Conservation (phyloP, 2,797 vertebrate genomes). For the Alauda arvensis region DNA sequence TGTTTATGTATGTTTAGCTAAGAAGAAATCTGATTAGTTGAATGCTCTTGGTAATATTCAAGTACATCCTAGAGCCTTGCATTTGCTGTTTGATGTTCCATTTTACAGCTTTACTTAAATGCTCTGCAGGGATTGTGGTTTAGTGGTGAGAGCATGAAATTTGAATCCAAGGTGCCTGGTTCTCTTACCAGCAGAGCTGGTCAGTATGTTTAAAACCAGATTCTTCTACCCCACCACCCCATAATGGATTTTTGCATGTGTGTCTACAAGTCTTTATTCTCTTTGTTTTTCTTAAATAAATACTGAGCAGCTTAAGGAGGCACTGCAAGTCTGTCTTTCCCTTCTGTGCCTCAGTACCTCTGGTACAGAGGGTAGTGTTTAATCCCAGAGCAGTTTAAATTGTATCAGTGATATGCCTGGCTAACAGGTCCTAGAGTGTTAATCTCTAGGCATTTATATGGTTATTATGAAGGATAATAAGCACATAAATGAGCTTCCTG, state of each 20-base stretch:
- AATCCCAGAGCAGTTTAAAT: not conserved
- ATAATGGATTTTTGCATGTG: not conserved
- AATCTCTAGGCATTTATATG: not conserved
- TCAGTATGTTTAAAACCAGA: constrained; percentile 17
- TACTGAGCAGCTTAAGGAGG: not conserved
- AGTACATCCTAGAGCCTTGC: not conserved
- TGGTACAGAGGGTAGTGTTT: not conserved
- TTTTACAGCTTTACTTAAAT: constrained; percentile 58
- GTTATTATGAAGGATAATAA: constrained; percentile 1
- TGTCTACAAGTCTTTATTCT: not conserved
- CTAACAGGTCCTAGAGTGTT: not conserved
- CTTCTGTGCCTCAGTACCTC: not conserved
- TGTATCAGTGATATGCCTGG: not conserved
- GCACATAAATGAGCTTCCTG: constrained; percentile 5
- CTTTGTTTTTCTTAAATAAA: not conserved
- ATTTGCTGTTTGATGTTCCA: constrained; percentile 45
- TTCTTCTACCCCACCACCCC: not conserved
- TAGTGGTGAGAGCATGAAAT: constrained; percentile 48
- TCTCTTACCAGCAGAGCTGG: constrained; percentile 16
- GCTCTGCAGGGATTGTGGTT: constrained; percentile 54
- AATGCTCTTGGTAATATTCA: not conserved
- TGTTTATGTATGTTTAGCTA: not conserved
- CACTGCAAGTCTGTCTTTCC: not conserved
- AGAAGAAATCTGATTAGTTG: constrained; percentile 12
- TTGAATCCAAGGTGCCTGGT: constrained; percentile 47